Evolutionary conservation across 1,140 invertebrate species (phyloP), one percentile per base, ranked within the genome.

Genomic region (Hermetia illucens): DNA sequence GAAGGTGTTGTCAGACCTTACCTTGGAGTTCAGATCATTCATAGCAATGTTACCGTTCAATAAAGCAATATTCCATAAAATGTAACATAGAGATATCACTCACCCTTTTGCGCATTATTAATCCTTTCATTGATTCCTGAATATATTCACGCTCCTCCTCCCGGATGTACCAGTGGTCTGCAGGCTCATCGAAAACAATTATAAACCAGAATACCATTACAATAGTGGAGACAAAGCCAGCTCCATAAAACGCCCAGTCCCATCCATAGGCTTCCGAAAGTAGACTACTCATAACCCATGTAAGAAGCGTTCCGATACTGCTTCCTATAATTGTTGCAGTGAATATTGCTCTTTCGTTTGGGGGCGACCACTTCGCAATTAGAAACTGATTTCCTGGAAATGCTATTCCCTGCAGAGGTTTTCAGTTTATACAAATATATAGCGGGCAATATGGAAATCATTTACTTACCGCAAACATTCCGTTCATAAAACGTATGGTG

Each of bases 101-200:
- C n/a, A n/a, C n/a, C n/a, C n/a, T n/a, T n/a, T n/a, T n/a, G n/a
- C n/a, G n/a, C n/a, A n/a, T n/a, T n/a, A n/a, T n/a, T n/a, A n/a
- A n/a, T n/a, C n/a, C n/a, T n/a, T n/a, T n/a, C n/a, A n/a, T n/a
- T n/a, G n/a, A n/a, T n/a, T n/a, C n/a, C 19, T 34, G 24, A 30
- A 91, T 87, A 46, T 81, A 84, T 8, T 62, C 50, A 39, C 72
- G 75, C 60, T 92, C 87, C 21, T 71, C 65, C 15, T 75, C 66
- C 3, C 69, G 72, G 38, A 90, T 90, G 6, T 71, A 66, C 10
- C 77, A 77, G 63, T 90, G 82, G 13, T 59, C 44, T 6, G 72
- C 67, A 0, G 87, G 87, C 2, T 71, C 68, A 48, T 80, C 75
- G 21, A 72, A 68, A 3, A 75, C 70, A 8, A 77, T 48, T 25